Evolutionary conservation across 2,113 vertebrate species (phyloP).

Genomic region (Turnix velox): DNA sequence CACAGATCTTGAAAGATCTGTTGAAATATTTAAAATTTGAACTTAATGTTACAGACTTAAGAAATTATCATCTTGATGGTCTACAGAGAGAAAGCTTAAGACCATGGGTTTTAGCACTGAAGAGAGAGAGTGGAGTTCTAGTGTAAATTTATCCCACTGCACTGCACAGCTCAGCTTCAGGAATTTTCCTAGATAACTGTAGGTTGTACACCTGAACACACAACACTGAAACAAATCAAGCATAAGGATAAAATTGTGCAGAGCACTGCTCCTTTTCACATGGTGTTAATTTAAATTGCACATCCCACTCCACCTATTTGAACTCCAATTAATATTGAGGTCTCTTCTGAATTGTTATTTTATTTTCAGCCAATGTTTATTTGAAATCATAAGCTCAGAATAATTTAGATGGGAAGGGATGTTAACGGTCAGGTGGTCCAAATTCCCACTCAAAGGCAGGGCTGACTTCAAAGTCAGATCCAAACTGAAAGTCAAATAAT

Average conservation of each 20-base stretch:
- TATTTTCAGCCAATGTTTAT: background rate
- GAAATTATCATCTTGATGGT: background rate
- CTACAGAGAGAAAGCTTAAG: background rate
- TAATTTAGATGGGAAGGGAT: background rate
- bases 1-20: background rate
- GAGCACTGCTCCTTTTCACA: background rate
- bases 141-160: background rate
- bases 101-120: background rate
- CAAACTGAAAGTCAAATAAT: background rate
- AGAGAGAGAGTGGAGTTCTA: background rate
- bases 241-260: background rate
- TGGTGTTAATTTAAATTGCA: background rate
- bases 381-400: background rate
- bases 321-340: background rate
- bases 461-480: background rate
- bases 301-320: background rate
- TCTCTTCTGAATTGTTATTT: background rate
- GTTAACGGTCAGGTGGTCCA: background rate
- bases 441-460: background rate
- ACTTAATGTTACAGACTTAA: background rate
- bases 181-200: background rate
- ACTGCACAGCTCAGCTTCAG: background rate
- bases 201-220: background rate
- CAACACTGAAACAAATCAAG: background rate
- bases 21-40: background rate